These are phyloP conservation scores for Anthopleura sola DNA, from an alignment of 64 coral and sea anemone species.

Conservation along the genomic window DNA sequence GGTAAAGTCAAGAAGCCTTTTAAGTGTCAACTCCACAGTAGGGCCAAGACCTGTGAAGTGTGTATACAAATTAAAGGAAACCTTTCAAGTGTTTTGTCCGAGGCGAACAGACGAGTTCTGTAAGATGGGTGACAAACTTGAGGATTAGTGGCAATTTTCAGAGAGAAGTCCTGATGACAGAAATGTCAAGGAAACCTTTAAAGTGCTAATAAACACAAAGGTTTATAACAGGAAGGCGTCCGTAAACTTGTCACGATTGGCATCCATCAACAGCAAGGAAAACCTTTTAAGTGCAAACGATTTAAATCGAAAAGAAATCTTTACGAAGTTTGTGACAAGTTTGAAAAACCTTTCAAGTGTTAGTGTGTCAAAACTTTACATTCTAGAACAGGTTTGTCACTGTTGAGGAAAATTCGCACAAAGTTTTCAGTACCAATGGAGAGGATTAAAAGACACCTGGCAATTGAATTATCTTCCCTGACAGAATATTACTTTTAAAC, in stretches of 20 bases:
- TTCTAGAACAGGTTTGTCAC: background rate
- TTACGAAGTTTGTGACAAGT: background rate
- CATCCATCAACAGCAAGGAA: background rate
- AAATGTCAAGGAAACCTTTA: constrained; percentile 1
- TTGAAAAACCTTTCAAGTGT: constrained; percentile 3
- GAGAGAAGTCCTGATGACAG: background rate
- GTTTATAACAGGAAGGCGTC: constrained; percentile 17
- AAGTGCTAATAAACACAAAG: constrained; percentile 4
- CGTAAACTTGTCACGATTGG: background rate
- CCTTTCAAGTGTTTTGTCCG: background rate
- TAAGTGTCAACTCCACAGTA: background rate
- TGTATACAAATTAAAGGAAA: background rate
- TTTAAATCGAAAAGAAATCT: background rate
- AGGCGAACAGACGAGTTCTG: background rate
- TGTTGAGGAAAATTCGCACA: background rate
- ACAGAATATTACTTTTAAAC: background rate
- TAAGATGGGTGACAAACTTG: background rate
- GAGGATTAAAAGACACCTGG: background rate
- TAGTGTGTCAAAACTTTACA: background rate
- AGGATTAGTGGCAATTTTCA: background rate
- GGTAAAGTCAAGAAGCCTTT: constrained; percentile 7
- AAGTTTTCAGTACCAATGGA: background rate
- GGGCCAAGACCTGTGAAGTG: background rate
- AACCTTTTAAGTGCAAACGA: constrained; percentile 14
- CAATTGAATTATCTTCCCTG: background rate